A percentile compares a stretch with the other conserved stretches of the same genome.
phyloP scores from a whole-genome alignment of 2,113 vertebrate species.

The Coryphaenoides rupestris region DNA sequence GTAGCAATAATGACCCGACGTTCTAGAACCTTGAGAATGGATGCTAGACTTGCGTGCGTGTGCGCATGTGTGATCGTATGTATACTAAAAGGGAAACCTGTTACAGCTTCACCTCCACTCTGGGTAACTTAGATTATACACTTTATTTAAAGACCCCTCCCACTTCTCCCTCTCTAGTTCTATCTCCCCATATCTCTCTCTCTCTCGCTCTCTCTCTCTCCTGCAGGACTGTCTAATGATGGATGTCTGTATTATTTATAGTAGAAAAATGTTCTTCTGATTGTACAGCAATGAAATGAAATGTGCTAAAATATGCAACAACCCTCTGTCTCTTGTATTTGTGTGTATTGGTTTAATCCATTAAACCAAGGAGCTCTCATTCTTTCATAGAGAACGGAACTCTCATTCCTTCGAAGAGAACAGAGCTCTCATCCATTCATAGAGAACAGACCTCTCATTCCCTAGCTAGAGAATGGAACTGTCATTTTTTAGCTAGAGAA shows the following conservation, averaged over 20 bases:
- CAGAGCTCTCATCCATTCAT: no score
- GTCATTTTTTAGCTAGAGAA: no score
- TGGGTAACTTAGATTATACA: no score
- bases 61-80: no score
- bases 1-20: conserved; percentile 60
- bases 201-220: conserved; percentile 18
- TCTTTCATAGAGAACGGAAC: no score
- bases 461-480: no score
- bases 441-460: no score
- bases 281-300: conserved; percentile 58
- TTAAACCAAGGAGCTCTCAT: not conserved
- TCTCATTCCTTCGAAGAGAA: no score
- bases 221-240: not conserved
- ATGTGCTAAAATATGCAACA: conserved; percentile 51
- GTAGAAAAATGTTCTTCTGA: conserved; percentile 43
- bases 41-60: not conserved
- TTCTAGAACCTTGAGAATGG: conserved; percentile 37
- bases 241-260: no score
- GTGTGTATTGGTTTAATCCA: not conserved
- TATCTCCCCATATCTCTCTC: conserved; percentile 15
- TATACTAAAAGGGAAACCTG: no score
- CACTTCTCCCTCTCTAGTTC: conserved; percentile 5
- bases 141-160: no score
- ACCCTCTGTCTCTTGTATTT: conserved; percentile 13
- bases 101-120: no score